Evolutionary conservation across 2,113 vertebrate genomes (phyloP), one percentile per base, ranked within the genome.

Genomic region (Rhizomys pruinosus): DNA sequence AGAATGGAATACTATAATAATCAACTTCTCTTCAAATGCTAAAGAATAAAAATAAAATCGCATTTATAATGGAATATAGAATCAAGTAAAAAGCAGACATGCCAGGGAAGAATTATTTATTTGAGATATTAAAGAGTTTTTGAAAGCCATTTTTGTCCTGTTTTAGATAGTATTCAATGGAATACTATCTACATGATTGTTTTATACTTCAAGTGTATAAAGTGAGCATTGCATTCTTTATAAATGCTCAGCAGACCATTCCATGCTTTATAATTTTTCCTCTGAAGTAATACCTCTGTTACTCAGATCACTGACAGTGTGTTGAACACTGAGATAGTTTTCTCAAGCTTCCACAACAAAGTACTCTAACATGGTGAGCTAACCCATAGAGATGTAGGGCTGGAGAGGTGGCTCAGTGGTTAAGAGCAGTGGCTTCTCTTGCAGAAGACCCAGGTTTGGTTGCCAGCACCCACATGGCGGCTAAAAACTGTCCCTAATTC

Each of bases 41-140:
- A 76, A 88, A 94, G 73, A 77, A 96, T 63, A 92, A 96, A 95
- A 94, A 87, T 92, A 90, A 95, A 94, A 69, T 74, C 34, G 66
- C 34, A 88, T 89, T 93, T 84, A 71, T 89, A 84, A 86, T 61
- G 42, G 32, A 88, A 87, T 92, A 84, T 2, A 39, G n/a, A 79
- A 59, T 85, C 87, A 95, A 61, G 69, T 64, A 71, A 95, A 94
- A 96, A 82, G 73, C 10, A 37, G 85, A 95, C 94, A 74, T 29
- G 76, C 23, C 57, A 59, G 57, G 37, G 78, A 93, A 89, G 77
- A 59, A 85, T n/a, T 74, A 17, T 93, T 95, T 93, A 47, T 80
- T n/a, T 9, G 79, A 88, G n/a, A 74, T 79, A 90, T 22, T 81
- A 85, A 91, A 23, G 68, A 63, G 13, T 85, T 87, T 80, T 42